Conservation (phyloP, 2,113 vertebrate genomes). For the Saccopteryx leptura region DNA sequence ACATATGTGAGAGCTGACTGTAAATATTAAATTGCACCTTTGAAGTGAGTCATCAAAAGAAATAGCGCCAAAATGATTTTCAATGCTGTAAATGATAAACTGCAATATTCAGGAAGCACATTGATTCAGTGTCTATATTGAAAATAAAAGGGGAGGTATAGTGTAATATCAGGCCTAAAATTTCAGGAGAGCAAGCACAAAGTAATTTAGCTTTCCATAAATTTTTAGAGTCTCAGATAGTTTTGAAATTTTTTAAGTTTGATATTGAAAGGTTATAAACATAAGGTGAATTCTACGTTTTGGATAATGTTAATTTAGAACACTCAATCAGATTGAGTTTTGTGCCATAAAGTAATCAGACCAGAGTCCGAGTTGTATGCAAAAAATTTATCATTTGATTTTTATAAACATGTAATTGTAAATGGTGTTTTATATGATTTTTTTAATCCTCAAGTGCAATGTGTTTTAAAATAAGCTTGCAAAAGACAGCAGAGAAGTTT, state of each 20-base stretch:
- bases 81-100: constrained; percentile 92
- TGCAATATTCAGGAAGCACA: constrained; percentile 90
- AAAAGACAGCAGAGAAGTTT: constrained; percentile 86
- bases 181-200: constrained; percentile 81
- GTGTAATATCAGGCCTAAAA: constrained; percentile 82
- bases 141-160: constrained; percentile 71
- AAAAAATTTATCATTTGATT: constrained; percentile 82
- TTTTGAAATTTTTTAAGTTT: constrained; percentile 80
- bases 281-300: constrained; percentile 77
- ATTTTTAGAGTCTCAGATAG: constrained; percentile 76
- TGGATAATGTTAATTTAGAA: constrained; percentile 65
- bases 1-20: constrained; percentile 85
- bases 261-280: constrained; percentile 70
- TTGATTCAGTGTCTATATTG: constrained; percentile 85
- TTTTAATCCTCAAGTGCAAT: constrained; percentile 89
- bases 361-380: constrained; percentile 74
- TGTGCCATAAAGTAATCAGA: constrained; percentile 83
- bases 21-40: constrained; percentile 89
- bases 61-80: constrained; percentile 96
- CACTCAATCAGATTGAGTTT: constrained; percentile 79
- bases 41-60: constrained; percentile 88
- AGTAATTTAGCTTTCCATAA: constrained; percentile 84
- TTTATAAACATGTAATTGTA: constrained; percentile 84
- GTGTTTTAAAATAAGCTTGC: constrained; percentile 89
- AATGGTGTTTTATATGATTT: constrained; percentile 81